Evolutionary conservation across 2,888 invertebrate species (phyloP).

Genomic region (Periphyllus acericola): DNA sequence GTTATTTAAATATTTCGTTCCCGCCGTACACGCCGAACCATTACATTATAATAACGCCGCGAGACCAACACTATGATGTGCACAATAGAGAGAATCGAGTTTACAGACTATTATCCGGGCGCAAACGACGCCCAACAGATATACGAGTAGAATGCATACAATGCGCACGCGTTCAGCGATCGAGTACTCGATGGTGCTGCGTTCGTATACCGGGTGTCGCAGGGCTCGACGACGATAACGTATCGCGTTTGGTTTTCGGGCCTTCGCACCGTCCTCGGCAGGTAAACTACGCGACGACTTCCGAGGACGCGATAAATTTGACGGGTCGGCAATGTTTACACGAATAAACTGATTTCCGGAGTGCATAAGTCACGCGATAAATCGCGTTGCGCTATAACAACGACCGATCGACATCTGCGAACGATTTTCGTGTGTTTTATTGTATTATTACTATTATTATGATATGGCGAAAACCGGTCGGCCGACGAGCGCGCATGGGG

Average conservation of each 20-base stretch:
- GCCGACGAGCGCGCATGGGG: not conserved
- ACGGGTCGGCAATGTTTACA: not conserved
- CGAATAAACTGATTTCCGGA: not conserved
- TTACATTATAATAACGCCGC: not conserved
- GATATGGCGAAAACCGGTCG: not conserved
- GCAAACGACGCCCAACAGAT: conserved; percentile 9
- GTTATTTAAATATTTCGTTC: conserved; percentile 1
- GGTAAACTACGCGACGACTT: not conserved
- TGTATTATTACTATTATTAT: not conserved
- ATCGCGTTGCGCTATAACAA: not conserved
- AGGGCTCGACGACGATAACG: not conserved
- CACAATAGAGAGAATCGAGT: conserved; percentile 24
- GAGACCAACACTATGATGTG: not conserved
- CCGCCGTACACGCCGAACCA: not conserved
- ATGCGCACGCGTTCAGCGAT: not conserved
- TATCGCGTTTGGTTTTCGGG: not conserved
- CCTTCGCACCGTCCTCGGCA: not conserved
- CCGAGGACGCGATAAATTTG: conserved; percentile 25
- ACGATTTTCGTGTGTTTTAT: too few species aligned
- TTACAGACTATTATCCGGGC: conserved; percentile 1
- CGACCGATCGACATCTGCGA: not conserved
- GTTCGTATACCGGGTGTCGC: not conserved
- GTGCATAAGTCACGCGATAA: conserved; percentile 17
- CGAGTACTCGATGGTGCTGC: not conserved
- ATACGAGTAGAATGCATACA: not conserved